Evolutionary conservation across 2,797 vertebrate genomes (phyloP), one percentile per base, ranked within the genome.

Genomic region (Clarias laeviceps): DNA sequence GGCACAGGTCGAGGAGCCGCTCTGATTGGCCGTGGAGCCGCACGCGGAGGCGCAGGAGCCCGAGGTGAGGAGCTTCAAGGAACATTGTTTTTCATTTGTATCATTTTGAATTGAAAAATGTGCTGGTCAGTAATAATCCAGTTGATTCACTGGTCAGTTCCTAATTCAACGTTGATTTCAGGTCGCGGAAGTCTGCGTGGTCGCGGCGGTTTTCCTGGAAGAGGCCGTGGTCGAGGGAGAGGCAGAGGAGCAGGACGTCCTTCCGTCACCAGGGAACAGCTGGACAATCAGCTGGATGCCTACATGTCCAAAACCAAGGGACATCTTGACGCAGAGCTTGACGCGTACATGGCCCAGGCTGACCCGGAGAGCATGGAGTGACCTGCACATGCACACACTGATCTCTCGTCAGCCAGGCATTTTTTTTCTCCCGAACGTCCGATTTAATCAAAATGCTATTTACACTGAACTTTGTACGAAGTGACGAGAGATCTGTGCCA

Each of bases 231-330:
- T 0, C 91, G 97, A 0, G 97, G 97, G 0, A 91, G 97, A 24
- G 97, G 97, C 15, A 90, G 97, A 93, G 96, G 96, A 15, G 88
- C 94, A 0, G 82, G 94, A 0, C 95, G 96, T 0, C 95, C 96
- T 0, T 82, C 85, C 0, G 92, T 99, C 69, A 99, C 98, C 84
- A 96, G 97, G 24, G 98, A 99, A 86, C 98, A 98, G 91, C 94
- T 99, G 88, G 98, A 99, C 93, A 99, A 98, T 95, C 98, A 99
- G 82, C 92, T 99, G 73, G 98, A 99, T 0, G 97, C 97, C 0
- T 99, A 99, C 93, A 99, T 99, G 98, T 99, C 98, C 1, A 99
- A 99, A 91, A 99, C 98, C 1, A 99, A 99, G 91, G 98, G 98
- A 81, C 97, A 99, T 91, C 94, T 99, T 85, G 98, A 99, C 0